Evolutionary conservation across 2,113 vertebrate species (phyloP), one percentile per base, ranked within the genome.

Genomic region (Petromus typicus): DNA sequence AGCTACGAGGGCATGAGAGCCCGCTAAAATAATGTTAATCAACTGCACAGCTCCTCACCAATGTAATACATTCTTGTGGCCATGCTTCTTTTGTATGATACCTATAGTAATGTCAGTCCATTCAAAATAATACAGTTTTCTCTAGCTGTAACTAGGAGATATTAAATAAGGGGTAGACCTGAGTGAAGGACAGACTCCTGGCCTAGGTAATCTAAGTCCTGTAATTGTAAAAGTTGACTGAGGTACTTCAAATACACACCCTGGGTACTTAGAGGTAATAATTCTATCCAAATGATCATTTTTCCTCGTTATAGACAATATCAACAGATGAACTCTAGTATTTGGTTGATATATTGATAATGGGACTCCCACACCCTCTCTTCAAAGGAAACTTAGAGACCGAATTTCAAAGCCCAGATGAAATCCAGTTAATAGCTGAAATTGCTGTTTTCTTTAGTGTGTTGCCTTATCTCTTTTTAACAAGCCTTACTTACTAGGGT

Each of bases 391-490:
- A 91, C 48, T 86, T 91, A 96, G 51, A 96, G 78, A 69, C 61
- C 54, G 90, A 94, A 94, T 95, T 86, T 95, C 89, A 95, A 87
- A 84, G 87, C 64, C 63, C 93, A 82, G 84, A 96, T 66, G 87
- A 95, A 96, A 97, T 93, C 71, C 94, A 86, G 92, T 96, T 97
- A 97, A 96, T 93, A 97, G 96, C 94, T 92, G 93, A 97, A 96
- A 97, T 96, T 93, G 91, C 91, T 96, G 94, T 97, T 97, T 98
- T 91, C 95, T 96, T 96, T 64, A 64, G 54, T 43, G 75, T 90
- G 64, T 82, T 96, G 95, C 80, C 95, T 95, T 91, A 94, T 57
- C 57, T 54, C 76, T 73, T 89, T 97, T 94, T 92, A 92, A 90
- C 90, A 94, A 94, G 57, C 54, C 73, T 96, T 71, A 81, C 54